Evolutionary conservation across 2,888 invertebrate genomes (phyloP), one percentile per base, ranked within the genome.

Genomic region (Volucella zonaria): DNA sequence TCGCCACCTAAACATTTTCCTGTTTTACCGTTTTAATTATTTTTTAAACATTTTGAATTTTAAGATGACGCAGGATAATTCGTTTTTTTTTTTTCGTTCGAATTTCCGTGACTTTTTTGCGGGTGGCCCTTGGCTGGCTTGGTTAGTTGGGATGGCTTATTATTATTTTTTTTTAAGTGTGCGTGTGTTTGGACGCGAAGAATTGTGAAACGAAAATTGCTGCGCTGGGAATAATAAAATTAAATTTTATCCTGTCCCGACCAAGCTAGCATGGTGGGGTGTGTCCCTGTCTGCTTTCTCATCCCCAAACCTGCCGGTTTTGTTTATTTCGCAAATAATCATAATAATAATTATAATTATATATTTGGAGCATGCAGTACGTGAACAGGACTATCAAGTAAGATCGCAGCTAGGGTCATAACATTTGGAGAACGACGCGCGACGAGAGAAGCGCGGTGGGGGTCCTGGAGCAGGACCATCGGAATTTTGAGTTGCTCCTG

Each of bases 301-400:
- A 31, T 31, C 6, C 6, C 6, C 4, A 6, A 4, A 2, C 59
- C 54, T 59, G 67, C 59, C 59, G 58, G 66, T 83, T 83, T 79
- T 83, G 83, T 83, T 83, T 83, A 83, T 80, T 79, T 71, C 71
- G 83, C 83, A 83, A 83, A 83, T 83, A 83, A 80, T 83, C 74
- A 67, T 83, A 71, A 83, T 81, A 75, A 81, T 83, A 75, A 83
- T 82, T 70, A 82, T 83, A 71, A 75, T 83, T 78, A 78, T 78
- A 31, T 31, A 70, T 64, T 70, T 56, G 56, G 47, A 64, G 51
- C 54, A 64, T 78, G 70, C 70, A 78, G 31, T 56, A 49, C 62
- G 56, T 40, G 47, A 47, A 56, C 23, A 47, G 47, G 40, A 70
- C 49, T 59, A 23, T 70, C 68, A 45, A 59, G 62, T 31, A 49